Base-by-base conservation (phyloP, 2,888 invertebrate genomes). In the Microplitis manilae region DNA sequence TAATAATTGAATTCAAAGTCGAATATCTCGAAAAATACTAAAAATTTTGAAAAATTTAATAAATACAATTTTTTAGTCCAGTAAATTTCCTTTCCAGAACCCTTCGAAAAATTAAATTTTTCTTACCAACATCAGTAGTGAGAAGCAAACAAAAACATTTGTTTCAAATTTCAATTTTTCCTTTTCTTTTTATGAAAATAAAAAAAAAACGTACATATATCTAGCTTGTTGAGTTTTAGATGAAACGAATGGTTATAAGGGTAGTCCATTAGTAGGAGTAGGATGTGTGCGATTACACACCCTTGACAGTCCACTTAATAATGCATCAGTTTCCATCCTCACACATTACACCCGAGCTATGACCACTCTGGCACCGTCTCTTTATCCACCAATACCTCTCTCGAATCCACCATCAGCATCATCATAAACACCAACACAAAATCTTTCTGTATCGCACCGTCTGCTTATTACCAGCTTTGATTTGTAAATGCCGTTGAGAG, bases 401-500 rank as follows among this genome's bases (percentile, higher is more conserved):
- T 30, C 2, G 4, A 74, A 62, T 80, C 79, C 77, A 62, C 81
- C 82, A 61, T 15, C 68, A 70, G 50, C 67, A 38, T 17, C 17
- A 61, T 59, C 72, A 41, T 65, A 39, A 40, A 65, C 62, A 20
- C 71, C 17, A 30, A 50, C 38, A 20, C 60, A 68, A 6, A 20
- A 20, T 64, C 17, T 59, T 41, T 68, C 38, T 77, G 20, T 60
- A 68, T 75, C 73, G 71, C 75, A 76, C 74, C 81, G 83, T 84
- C 81, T 85, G 87, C 88, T 89, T 89, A 89, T 89, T 89, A 89
- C 86, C 82, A 83, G 87, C 89, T 89, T 89, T 89, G 89, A 89
- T 89, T 89, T 87, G 87, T 85, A 85, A 86, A 87, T 86, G 84
- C 85, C 78, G 77, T 60, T 75, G 41, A 68, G 41, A 68, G 76